Evolutionary conservation across 2,888 invertebrate species (phyloP), one percentile per base, ranked within the genome.

Genomic region (Lasioglossum calceatum): DNA sequence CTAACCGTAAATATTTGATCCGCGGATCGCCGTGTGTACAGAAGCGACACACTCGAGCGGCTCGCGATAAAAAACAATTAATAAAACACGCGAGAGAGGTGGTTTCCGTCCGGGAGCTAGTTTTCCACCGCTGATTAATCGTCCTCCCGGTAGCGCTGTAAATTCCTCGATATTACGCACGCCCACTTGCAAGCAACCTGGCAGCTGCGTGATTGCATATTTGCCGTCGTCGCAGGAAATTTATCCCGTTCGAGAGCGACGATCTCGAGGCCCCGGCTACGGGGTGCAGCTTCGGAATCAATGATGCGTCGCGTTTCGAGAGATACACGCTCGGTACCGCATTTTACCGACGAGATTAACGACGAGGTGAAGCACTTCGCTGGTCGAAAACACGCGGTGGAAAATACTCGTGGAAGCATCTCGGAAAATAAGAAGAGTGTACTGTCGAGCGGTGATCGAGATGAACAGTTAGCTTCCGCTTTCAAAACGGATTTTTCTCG

Each of bases 141-240:
- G 54, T 47, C 47, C 42, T 23, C 47, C 70, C 42, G 19, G 50
- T 71, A 61, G 32, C 67, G n/a, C 36, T 64, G 47, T 75, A 81
- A 71, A 83, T 81, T 71, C 44, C 7, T 10, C 4, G 71, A 16
- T 61, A 72, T 71, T 75, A 23, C 82, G 61, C 42, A 8, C 81
- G 61, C 81, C 71, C 74, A 74, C 75, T 64, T 76, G 64, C 61
- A 3, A 54, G 50, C 47, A 36, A 32, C 75, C n/a, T 47, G 72
- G 19, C 44, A 44, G 47, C 80, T 64, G n/a, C 42, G 19, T 67
- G 64, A 82, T 82, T 72, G 67, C 64, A 27, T 71, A 70, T 64
- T 58, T 47, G 47, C 54, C 54, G 54, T 32, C 27, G 44, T 50
- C 50, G n/a, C 19, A 67, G 42, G 27, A 79, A 54, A 70, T 71